Base-by-base conservation (phyloP, 2,888 invertebrate species). In the Brachyptera putata region DNA sequence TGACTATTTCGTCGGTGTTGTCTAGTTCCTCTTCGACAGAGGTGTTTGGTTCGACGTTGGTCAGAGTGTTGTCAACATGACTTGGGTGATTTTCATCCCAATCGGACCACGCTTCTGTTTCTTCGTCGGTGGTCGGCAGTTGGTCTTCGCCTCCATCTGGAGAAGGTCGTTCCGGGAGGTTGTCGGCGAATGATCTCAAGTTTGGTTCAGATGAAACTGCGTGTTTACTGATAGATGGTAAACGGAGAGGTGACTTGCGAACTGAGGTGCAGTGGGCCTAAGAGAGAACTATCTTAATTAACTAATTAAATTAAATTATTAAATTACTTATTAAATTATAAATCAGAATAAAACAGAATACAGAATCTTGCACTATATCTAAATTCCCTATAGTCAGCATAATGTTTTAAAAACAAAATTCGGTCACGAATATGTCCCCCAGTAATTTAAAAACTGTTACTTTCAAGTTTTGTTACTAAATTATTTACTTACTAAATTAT, bases 61-160 rank as follows among this genome's bases (percentile, higher is more conserved):
- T 13, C 16, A 11, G 11, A 11, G 11, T 18, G 24, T n/a, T n/a
- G 26, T n/a, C 34, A 9, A 26, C 2, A 5, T 50, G 4, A 14
- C 16, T 18, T n/a, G 46, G 58, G 16, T 50, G 46, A 30, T 39
- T 53, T 21, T 55, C 58, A 46, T 89, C 90, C 91, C 91, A 91
- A 71, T 91, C 90, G 56, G 87, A 88, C 91, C 91, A 91, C 39
- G 83, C 82, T 60, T 84, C 86, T 1, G 61, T 66, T 67, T 86
- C 86, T 61, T 82, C 82, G 25, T 75, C 73, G 49, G 76, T 72
- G 66, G 68, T 70, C 60, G 70, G 74, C 56, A 72, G 75, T 64
- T 84, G 77, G 65, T 86, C 88, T 75, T 91, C 91, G 3, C 90
- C 91, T 2, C 91, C 91, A 67, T 91, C 91, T 0, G 91, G 91